These are phyloP conservation scores for Semicossyphus pulcher DNA, from an alignment of 2,113 vertebrate species.

Conservation along the genomic window DNA sequence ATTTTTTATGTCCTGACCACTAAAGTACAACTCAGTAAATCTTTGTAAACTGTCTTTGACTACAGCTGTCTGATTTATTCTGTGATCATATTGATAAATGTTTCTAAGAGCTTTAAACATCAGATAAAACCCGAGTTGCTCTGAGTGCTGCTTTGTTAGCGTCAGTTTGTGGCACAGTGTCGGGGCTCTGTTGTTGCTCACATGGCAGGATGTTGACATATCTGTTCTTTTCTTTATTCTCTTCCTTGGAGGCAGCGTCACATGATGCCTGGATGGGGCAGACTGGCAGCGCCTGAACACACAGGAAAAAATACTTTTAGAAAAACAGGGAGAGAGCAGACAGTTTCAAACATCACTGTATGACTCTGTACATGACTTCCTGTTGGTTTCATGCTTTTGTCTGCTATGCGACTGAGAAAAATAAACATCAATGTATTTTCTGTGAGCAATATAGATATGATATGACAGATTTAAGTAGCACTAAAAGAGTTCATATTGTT, in stretches of 20 bases:
- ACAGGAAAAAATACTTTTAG: background rate
- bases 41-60: background rate
- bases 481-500: too few relatives aligned
- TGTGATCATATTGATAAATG: background rate
- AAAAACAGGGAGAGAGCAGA: background rate
- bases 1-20: background rate
- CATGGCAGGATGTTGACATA: constrained; percentile 99
- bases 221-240: constrained; percentile 99
- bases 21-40: background rate
- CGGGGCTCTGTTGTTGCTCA: constrained; percentile 75
- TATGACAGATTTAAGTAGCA: too few relatives aligned
- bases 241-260: constrained; percentile 97
- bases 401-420: background rate
- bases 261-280: constrained; percentile 97
- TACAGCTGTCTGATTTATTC: background rate
- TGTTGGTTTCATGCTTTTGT: background rate
- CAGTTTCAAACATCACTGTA: background rate
- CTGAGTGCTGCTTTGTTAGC: constrained; percentile 1
- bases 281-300: constrained; percentile 91
- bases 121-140: too few relatives aligned
- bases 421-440: background rate
- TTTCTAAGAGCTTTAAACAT: background rate
- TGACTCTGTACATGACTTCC: background rate
- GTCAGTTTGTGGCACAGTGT: background rate
- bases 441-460: background rate